These are phyloP conservation scores for Ectropis grisescens DNA, from an alignment of 1,140 invertebrate genomes.

Conservation along the genomic window DNA sequence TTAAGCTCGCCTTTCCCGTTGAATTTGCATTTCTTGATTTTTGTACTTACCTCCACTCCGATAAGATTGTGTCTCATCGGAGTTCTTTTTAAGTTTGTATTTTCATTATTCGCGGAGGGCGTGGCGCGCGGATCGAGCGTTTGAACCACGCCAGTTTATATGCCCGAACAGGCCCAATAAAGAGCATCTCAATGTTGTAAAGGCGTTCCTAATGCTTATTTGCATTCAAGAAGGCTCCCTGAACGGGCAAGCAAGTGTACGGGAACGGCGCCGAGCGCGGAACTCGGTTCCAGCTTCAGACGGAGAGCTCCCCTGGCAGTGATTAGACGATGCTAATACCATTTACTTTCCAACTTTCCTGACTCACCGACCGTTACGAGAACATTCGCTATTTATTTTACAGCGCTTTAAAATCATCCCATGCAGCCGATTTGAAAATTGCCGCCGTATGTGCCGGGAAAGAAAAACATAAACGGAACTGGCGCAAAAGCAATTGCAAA, in stretches of 20 bases:
- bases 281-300: slow-evolving; percentile 38
- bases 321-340: slow-evolving; percentile 66
- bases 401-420: slow-evolving; percentile 46
- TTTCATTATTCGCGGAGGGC: slow-evolving; percentile 12
- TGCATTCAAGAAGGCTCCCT: slow-evolving; percentile 58
- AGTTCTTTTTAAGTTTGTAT: slow-evolving; percentile 12
- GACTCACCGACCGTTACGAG: slow-evolving; percentile 54
- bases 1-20: slow-evolving; percentile 50
- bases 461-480: no score
- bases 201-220: slow-evolving; percentile 62
- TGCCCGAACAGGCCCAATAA: slow-evolving; percentile 51
- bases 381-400: slow-evolving; percentile 54
- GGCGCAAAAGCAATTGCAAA: no score
- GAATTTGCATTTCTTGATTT: slow-evolving; percentile 58
- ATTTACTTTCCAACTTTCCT: slow-evolving; percentile 65
- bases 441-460: no score
- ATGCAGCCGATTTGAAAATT: slow-evolving; percentile 17
- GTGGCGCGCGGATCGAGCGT: slow-evolving; percentile 33
- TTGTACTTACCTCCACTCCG: slow-evolving; percentile 22
- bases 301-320: slow-evolving; percentile 54
- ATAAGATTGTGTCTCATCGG: slow-evolving; percentile 32
- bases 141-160: slow-evolving; percentile 37
- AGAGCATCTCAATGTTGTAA: slow-evolving; percentile 55
- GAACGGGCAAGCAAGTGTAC: slow-evolving; percentile 44
- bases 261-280: slow-evolving; percentile 31